phyloP scores from a whole-genome alignment of 2,888 invertebrate genomes.

The Harpagoxenus sublaevis region DNA sequence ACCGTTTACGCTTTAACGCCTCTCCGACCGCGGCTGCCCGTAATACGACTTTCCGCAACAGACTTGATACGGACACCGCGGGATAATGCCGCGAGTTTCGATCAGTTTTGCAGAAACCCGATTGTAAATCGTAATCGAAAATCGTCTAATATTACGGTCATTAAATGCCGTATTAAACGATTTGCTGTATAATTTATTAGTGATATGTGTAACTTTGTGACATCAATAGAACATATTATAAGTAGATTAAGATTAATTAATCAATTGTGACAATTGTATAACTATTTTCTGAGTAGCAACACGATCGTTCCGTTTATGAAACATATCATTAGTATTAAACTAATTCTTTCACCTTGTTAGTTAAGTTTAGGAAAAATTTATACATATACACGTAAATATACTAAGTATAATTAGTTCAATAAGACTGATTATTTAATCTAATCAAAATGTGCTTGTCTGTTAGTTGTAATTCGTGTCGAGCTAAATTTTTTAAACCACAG shows the following conservation, averaged over 20 bases:
- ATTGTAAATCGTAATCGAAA: not conserved
- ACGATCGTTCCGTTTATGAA: not conserved
- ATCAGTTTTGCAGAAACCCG: not conserved
- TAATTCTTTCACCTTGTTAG: not conserved
- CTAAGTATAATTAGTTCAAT: too few relatives aligned
- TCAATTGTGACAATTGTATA: not conserved
- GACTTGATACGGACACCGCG: constrained; percentile 5
- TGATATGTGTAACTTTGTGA: not conserved
- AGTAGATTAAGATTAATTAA: not conserved
- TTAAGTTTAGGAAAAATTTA: not conserved
- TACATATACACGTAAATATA: not conserved
- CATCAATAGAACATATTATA: not conserved
- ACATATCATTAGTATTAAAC: not conserved
- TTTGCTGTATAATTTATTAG: not conserved
- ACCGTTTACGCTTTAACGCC: constrained; percentile 67
- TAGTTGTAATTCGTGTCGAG: not conserved
- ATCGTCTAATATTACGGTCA: not conserved
- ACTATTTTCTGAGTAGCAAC: not conserved
- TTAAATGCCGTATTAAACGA: not conserved
- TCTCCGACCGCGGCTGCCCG: constrained; percentile 27
- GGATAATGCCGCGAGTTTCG: not conserved
- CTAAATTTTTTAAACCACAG: constrained; percentile 28
- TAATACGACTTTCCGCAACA: constrained; percentile 23
- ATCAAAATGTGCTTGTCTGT: not conserved
- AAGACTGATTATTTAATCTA: not conserved